phyloP scores from a whole-genome alignment of 2,797 vertebrate genomes.

The Acrocephalus scirpaceus region DNA sequence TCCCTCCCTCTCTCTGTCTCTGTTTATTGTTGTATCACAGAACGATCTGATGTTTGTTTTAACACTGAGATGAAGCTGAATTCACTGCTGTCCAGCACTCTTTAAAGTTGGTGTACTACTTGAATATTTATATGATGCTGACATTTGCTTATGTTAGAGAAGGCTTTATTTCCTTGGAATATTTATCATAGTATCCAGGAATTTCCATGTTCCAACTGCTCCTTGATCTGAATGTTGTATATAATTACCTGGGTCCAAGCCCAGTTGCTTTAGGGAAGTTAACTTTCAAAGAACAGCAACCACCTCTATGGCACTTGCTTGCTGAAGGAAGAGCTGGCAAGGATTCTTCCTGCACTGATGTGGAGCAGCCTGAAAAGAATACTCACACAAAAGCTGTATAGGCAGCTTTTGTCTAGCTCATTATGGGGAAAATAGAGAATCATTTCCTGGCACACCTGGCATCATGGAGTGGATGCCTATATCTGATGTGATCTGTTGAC shows the following conservation, averaged over 20 bases:
- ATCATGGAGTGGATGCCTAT: neutral
- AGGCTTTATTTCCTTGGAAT: slow-evolving; percentile 63
- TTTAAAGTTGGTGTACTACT: slow-evolving; percentile 47
- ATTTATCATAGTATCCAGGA: slow-evolving; percentile 34
- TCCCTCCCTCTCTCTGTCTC: neutral
- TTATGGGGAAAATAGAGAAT: neutral
- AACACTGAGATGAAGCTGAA: slow-evolving; percentile 54
- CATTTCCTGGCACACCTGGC: neutral
- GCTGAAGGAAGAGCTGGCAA: slow-evolving; percentile 5
- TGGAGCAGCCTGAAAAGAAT: neutral
- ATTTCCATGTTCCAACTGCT: slow-evolving; percentile 39
- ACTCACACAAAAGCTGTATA: neutral
- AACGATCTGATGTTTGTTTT: slow-evolving; percentile 60
- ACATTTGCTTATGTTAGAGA: slow-evolving; percentile 43
- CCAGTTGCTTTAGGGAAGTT: neutral
- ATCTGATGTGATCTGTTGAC: slow-evolving; percentile 56
- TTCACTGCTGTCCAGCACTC: slow-evolving; percentile 19
- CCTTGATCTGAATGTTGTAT: slow-evolving; percentile 11
- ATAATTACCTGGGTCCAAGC: slow-evolving; percentile 28
- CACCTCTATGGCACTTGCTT: neutral
- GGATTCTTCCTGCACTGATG: neutral
- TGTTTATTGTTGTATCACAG: slow-evolving; percentile 50
- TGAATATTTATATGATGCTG: slow-evolving; percentile 56
- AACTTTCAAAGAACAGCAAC: slow-evolving; percentile 10
- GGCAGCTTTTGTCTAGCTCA: neutral